Conservation (phyloP, 2,888 invertebrate species). For the Drosophila maculinotata region DNA sequence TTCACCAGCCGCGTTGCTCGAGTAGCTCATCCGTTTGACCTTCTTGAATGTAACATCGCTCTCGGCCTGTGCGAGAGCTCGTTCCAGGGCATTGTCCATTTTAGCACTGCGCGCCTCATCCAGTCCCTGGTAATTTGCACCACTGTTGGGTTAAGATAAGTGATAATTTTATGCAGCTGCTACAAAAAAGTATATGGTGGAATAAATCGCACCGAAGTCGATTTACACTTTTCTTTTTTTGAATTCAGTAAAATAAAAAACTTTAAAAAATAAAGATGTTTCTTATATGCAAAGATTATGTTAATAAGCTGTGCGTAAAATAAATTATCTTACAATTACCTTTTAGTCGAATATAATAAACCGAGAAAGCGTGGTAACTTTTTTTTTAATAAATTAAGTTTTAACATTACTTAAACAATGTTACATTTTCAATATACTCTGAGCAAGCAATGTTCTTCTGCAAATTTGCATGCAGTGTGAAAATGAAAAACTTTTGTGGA, state of each 20-base stretch:
- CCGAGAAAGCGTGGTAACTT: no score
- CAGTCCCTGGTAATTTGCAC: slow-evolving; percentile 75
- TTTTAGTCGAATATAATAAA: neutral
- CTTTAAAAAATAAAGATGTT: no score
- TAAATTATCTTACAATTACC: no score
- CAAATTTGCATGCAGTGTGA: slow-evolving; percentile 19
- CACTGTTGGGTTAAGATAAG: slow-evolving; percentile 21
- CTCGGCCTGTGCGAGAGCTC: slow-evolving; percentile 89
- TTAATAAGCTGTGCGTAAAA: no score
- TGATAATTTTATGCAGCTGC: slow-evolving; percentile 30
- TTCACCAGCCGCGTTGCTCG: slow-evolving; percentile 89
- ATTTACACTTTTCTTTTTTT: neutral
- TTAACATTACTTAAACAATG: neutral
- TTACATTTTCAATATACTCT: neutral
- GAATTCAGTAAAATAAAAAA: neutral
- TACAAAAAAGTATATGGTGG: neutral
- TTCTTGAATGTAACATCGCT: slow-evolving; percentile 90
- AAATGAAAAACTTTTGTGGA: slow-evolving; percentile 36
- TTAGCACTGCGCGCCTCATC: slow-evolving; percentile 85
- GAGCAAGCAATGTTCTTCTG: slow-evolving; percentile 12
- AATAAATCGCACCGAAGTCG: neutral
- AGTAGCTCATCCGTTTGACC: slow-evolving; percentile 90
- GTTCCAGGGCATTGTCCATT: slow-evolving; percentile 88
- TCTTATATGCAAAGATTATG: no score
- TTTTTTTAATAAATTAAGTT: no score